Evolutionary conservation across 2,797 vertebrate genomes (phyloP).

Genomic region (Epinephelus coioides): DNA sequence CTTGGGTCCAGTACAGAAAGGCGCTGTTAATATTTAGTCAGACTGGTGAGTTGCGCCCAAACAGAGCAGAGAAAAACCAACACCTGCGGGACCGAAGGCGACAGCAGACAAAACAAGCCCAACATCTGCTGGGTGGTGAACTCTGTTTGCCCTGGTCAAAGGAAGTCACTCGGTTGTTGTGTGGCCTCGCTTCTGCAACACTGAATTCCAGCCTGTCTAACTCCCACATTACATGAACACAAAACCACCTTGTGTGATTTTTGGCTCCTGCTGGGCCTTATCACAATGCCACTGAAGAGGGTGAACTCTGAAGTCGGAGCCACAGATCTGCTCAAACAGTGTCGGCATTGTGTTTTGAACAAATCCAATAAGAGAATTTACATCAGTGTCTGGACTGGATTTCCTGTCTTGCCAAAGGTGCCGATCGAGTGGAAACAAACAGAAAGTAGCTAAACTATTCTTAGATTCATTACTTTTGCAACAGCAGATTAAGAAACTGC

Average conservation of each 20-base stretch:
- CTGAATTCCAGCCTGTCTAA: slow-evolving; percentile 61
- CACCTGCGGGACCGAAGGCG: slow-evolving; percentile 57
- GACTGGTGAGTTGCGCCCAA: slow-evolving; percentile 26
- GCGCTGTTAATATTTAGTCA: slow-evolving; percentile 35
- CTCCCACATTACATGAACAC: slow-evolving; percentile 70
- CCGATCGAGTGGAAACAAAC: slow-evolving; percentile 55
- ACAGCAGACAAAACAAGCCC: slow-evolving; percentile 46
- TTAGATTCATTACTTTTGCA: slow-evolving; percentile 57
- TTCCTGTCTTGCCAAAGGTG: slow-evolving; percentile 62
- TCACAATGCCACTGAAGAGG: slow-evolving; percentile 58
- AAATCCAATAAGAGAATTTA: slow-evolving; percentile 74
- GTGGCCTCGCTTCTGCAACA: slow-evolving; percentile 57
- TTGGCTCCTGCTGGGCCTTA: slow-evolving; percentile 73
- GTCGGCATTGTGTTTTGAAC: slow-evolving; percentile 71
- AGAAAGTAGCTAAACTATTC: slow-evolving; percentile 44
- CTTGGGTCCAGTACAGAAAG: slow-evolving; percentile 35
- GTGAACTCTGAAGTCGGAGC: slow-evolving; percentile 46
- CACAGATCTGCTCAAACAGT: slow-evolving; percentile 66
- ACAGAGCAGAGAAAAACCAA: slow-evolving; percentile 35
- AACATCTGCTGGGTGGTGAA: slow-evolving; percentile 70
- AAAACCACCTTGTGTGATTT: slow-evolving; percentile 77
- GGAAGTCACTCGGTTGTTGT: slow-evolving; percentile 68
- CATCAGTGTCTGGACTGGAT: slow-evolving; percentile 74
- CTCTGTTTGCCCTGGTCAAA: slow-evolving; percentile 55
- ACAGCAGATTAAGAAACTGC: slow-evolving; percentile 39